A percentile compares a stretch with the other conserved stretches of the same genome.
phyloP scores from a whole-genome alignment of 2,113 vertebrate species.

The Chionomys nivalis region DNA sequence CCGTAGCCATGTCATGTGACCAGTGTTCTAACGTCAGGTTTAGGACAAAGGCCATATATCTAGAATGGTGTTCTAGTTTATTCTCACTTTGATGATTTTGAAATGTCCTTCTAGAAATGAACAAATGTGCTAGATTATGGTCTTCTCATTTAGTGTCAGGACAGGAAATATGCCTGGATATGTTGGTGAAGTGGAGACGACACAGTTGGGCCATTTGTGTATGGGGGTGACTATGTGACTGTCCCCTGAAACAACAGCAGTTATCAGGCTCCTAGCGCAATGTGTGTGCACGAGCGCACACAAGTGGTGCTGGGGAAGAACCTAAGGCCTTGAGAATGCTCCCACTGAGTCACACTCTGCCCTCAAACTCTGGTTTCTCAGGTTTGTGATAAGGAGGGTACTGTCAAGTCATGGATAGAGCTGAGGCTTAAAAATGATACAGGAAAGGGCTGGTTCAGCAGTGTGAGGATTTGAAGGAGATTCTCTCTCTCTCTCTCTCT shows the following conservation, averaged over 20 bases:
- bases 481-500: background rate
- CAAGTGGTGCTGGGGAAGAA: too few species aligned
- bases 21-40: background rate
- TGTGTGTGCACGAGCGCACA: too few species aligned
- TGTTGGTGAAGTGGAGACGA: too few species aligned
- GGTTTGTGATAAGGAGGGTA: background rate
- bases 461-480: accelerated
- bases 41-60: background rate
- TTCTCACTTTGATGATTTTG: background rate
- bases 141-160: background rate
- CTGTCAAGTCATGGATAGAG: background rate
- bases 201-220: accelerated
- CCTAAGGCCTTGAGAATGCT: background rate
- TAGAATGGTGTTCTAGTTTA: background rate
- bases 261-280: too few species aligned
- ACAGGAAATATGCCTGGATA: background rate
- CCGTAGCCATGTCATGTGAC: background rate
- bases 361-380: background rate
- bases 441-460: background rate
- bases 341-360: background rate
- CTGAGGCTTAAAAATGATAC: background rate
- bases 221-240: background rate
- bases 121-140: background rate
- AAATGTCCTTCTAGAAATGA: background rate
- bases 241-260: too few species aligned